Evolutionary conservation across 2,113 vertebrate species (phyloP).

Genomic region (Clarias batrachus): DNA sequence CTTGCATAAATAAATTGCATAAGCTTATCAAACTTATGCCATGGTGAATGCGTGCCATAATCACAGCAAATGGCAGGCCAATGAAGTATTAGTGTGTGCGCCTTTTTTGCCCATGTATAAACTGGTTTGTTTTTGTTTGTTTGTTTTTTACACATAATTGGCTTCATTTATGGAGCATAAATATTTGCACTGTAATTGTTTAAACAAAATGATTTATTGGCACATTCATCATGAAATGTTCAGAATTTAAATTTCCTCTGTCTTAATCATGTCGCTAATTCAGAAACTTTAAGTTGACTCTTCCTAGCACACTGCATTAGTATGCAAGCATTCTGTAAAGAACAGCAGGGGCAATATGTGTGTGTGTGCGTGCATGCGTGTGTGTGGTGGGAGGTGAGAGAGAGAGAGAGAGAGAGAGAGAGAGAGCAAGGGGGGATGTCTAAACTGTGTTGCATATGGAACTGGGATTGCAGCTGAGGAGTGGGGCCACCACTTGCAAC

Average conservation of each 20-base stretch:
- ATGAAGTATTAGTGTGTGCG: too few species aligned
- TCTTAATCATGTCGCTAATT: neutral
- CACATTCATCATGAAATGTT: neutral
- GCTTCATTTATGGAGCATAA: conserved; percentile 5
- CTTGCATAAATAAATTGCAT: too few species aligned
- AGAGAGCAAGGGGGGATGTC: neutral
- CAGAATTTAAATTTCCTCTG: neutral
- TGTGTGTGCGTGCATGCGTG: neutral
- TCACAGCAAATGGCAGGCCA: too few species aligned
- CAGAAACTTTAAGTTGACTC: neutral
- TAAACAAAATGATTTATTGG: conserved; percentile 16
- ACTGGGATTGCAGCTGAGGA: conserved; percentile 54
- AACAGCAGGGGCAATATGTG: neutral
- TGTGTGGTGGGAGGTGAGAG: conserved; percentile 56
- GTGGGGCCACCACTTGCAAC: conserved; percentile 49
- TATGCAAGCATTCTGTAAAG: conserved; percentile 6
- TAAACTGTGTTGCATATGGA: conserved; percentile 44
- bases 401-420: conserved; percentile 40
- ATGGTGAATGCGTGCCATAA: too few species aligned
- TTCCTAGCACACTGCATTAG: neutral
- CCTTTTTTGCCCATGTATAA: conserved; percentile 33
- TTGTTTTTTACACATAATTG: neutral
- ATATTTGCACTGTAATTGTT: neutral
- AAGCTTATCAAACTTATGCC: too few species aligned
- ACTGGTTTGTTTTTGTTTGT: conserved; percentile 34